phyloP scores from a whole-genome alignment of 2,888 invertebrate species.

The Thalpophila matura region DNA sequence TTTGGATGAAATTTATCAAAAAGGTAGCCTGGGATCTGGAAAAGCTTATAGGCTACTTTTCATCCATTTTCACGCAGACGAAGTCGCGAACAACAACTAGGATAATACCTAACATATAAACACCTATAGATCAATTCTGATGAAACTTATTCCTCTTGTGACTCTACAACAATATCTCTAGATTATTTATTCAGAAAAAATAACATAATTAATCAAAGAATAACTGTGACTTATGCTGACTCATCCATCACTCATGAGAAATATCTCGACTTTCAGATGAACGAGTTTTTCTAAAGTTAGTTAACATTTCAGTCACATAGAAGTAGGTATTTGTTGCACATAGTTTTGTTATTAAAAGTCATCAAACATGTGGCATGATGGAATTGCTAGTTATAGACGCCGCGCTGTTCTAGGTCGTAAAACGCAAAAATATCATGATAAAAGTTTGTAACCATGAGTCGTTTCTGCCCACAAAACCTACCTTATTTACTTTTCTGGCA shows the following conservation, averaged over 20 bases:
- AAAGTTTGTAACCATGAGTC: constrained; percentile 9
- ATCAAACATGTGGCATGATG: not conserved
- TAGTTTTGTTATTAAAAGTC: constrained; percentile 4
- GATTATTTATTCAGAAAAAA: no score
- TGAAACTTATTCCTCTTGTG: not conserved
- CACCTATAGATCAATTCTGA: no score
- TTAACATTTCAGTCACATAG: not conserved
- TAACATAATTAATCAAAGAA: no score
- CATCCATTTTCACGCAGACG: no score
- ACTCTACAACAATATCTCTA: not conserved
- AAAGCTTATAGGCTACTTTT: no score
- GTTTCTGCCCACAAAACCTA: constrained; percentile 27
- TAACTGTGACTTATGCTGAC: not conserved
- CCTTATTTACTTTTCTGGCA: constrained; percentile 32
- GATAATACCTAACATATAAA: no score
- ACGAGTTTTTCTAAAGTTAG: no score
- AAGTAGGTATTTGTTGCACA: not conserved
- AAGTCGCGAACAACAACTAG: no score
- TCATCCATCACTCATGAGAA: constrained; percentile 1
- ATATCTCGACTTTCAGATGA: not conserved
- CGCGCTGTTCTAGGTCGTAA: constrained; percentile 13
- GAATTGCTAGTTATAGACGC: constrained; percentile 5
- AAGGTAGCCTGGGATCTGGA: no score
- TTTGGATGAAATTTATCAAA: no score
- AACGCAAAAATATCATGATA: constrained; percentile 32